Evolutionary conservation across 1,140 invertebrate species (phyloP), one percentile per base, ranked within the genome.

Genomic region (Asbolus verrucosus): DNA sequence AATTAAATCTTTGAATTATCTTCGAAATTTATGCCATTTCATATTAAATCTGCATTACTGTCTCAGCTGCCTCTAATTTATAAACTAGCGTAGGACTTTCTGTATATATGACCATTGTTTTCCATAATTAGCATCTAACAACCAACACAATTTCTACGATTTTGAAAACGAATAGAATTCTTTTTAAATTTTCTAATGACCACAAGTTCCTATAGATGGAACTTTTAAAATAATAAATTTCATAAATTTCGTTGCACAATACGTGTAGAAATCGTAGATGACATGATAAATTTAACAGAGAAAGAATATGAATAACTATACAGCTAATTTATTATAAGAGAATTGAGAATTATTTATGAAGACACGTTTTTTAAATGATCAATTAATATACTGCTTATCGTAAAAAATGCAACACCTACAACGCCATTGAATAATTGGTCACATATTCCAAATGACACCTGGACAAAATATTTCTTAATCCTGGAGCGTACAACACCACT

Each of bases 1-100:
- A 54, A 54, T 54, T 54, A 54, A 54, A 54, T 54, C 27, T 21
- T 54, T 27, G 46, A 27, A 54, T 54, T 54, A 54, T 21, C 19
- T 13, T 27, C 46, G 24, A 54, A 54, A 54, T 54, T 27, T 54
- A 27, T 54, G n/a, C 46, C 18, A 27, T 54, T 54, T 16, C 46
- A 21, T 54, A 54, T 54, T 54, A 54, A 54, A 54, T 27, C 46
- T 16, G 21, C 46, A 21, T 54, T 54, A 54, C 14, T 27, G 46
- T 54, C 46, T 11, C 11, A 24, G 11, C 46, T 11, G 5, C 46
- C 9, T 11, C 46, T 13, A 21, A 54, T 54, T 54, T 54, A 54
- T 54, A 13, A 16, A 27, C 46, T 54, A 27, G 46, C 46, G 46
- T 54, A 27, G 46, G 46, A 54, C 27, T 54, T 54, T n/a, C 21